Evolutionary conservation across 2,888 invertebrate genomes (phyloP).

Genomic region (Eristalinus sepulchralis): DNA sequence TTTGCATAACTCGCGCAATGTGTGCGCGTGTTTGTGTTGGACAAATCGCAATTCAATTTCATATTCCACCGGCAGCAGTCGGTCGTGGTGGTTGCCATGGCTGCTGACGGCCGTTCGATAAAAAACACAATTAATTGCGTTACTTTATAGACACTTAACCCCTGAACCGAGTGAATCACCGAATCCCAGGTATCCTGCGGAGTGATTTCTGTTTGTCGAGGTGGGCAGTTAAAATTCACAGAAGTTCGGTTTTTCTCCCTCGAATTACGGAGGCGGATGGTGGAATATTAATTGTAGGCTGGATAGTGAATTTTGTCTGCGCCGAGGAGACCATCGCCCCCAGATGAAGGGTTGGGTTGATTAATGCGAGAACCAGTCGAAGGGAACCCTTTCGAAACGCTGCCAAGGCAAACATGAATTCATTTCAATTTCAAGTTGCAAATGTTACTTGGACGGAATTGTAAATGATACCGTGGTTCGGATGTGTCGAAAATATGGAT

Average conservation of each 20-base stretch:
- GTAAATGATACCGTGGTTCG: background rate
- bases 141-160: slow-evolving; percentile 5
- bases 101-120: background rate
- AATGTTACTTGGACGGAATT: background rate
- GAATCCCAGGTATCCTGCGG: slow-evolving; percentile 4
- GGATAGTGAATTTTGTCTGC: background rate
- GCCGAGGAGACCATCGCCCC: background rate
- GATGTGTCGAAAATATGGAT: too few relatives aligned
- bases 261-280: background rate
- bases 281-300: slow-evolving; percentile 19
- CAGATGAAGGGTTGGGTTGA: background rate
- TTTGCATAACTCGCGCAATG: slow-evolving; percentile 32
- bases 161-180: slow-evolving; percentile 12
- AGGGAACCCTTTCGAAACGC: background rate
- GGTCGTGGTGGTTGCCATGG: background rate
- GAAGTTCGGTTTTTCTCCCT: background rate
- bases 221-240: background rate
- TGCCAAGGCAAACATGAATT: background rate
- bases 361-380: background rate
- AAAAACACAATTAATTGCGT: background rate
- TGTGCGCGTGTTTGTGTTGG: slow-evolving; percentile 1
- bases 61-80: background rate
- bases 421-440: background rate
- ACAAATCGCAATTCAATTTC: slow-evolving; percentile 37
- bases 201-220: slow-evolving; percentile 25